phyloP scores from a whole-genome alignment of 2,888 invertebrate genomes.

The Rhagonycha lutea region DNA sequence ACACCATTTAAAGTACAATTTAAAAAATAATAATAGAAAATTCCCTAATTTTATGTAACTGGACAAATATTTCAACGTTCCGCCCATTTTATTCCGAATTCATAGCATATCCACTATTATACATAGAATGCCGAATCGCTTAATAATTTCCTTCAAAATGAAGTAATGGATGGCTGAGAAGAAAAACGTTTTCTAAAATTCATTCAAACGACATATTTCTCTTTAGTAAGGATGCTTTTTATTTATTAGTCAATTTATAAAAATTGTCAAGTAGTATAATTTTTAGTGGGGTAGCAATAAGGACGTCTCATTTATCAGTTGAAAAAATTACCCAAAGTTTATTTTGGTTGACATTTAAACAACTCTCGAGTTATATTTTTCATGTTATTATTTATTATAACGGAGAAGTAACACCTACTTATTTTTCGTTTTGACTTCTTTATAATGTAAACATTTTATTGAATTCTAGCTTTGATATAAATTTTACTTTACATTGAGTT shows the following conservation, averaged over 20 bases:
- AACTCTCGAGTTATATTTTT: background rate
- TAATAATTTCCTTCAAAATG: background rate
- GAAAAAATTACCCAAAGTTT: background rate
- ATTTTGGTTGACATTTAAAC: background rate
- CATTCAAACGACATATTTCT: background rate
- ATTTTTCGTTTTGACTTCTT: background rate
- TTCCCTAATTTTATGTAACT: background rate
- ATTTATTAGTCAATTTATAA: background rate
- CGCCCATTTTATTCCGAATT: background rate
- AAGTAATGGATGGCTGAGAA: background rate
- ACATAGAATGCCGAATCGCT: background rate
- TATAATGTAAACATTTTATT: background rate
- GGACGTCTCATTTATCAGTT: background rate
- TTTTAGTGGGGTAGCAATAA: background rate
- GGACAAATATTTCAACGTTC: background rate
- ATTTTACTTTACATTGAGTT: background rate
- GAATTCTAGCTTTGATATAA: background rate
- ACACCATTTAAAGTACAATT: background rate
- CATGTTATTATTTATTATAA: background rate
- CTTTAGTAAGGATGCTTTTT: background rate
- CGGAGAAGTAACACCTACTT: background rate
- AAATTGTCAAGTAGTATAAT: background rate
- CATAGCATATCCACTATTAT: background rate
- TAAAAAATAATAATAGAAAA: background rate
- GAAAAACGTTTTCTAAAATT: background rate